phyloP scores from a whole-genome alignment of 1,140 invertebrate species.

The Pogonus chalceus region DNA sequence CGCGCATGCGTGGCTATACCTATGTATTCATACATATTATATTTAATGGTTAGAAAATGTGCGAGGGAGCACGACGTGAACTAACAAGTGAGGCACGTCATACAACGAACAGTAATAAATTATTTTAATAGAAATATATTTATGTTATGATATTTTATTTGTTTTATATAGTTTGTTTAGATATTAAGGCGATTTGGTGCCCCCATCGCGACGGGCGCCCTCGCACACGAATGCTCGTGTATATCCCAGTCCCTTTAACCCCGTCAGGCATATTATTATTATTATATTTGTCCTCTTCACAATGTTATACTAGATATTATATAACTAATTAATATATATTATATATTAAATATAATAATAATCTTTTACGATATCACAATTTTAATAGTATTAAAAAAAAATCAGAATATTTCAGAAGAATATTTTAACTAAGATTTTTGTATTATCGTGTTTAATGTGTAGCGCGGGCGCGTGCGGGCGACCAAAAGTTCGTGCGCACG shows the following conservation, averaged over 20 bases:
- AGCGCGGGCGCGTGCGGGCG: not conserved
- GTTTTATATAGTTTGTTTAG: slow-evolving; percentile 6
- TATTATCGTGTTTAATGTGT: not conserved
- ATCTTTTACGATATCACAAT: slow-evolving; percentile 19
- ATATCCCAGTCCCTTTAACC: not conserved
- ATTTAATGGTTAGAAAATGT: no score
- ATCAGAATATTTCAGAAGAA: not conserved
- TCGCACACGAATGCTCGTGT: not conserved
- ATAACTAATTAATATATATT: slow-evolving; percentile 1
- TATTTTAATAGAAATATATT: slow-evolving; percentile 8
- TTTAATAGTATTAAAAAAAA: slow-evolving; percentile 25
- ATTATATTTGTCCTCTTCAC: not conserved
- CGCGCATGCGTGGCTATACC: not conserved
- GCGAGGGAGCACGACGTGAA: not conserved
- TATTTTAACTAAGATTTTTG: not conserved
- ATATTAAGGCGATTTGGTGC: not conserved
- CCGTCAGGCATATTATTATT: not conserved
- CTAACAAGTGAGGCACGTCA: not conserved
- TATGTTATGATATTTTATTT: slow-evolving; percentile 8
- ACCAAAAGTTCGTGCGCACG: not conserved
- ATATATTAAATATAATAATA: slow-evolving; percentile 17
- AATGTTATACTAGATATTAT: not conserved
- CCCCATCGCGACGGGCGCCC: not conserved
- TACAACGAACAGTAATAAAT: slow-evolving; percentile 7
- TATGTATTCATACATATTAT: no score